Base-by-base conservation (phyloP, 1,140 invertebrate species). In the Heliconius melpomene region DNA sequence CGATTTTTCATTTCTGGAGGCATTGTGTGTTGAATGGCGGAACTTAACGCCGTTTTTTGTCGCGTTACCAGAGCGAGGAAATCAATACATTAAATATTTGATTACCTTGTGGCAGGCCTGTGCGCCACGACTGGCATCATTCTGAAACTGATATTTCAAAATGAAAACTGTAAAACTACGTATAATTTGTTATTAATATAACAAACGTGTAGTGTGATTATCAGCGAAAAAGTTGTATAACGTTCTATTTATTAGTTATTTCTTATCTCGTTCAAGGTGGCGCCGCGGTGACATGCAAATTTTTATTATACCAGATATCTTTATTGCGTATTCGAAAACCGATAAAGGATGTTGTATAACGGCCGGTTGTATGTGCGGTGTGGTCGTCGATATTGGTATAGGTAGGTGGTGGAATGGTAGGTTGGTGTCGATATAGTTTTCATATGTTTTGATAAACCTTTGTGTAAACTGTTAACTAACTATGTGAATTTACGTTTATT, bases 301-400 rank as follows among this genome's bases (percentile, higher is more conserved):
- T 87, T 88, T 90, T 90, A 90, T 87, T 83, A 88, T 82, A 79
- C 72, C 74, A 84, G 84, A 86, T 90, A 90, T 88, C 86, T 90
- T 89, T 90, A 89, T 87, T 83, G 81, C 85, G 36, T 78, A 81
- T 85, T 89, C 85, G 83, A 83, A 78, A 86, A 84, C 79, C 83
- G 80, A 84, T 90, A 90, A 89, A 89, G 87, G 77, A 82, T 75
- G 81, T 77, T 82, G 84, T 90, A 36, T 36, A 89, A 89, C 86
- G 84, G 77, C 83, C 79, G 82, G 40, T 79, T 52, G 70, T 79
- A 79, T 72, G 40, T 23, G 26, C 73, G 52, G 57, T 32, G 36
- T 79, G 76, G 57, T 11, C 32, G 18, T 38, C 11, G 36, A 77
- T 77, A 75, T 66, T 66, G 36, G 36, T 40, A 46, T 66, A 29